These are phyloP conservation scores for Chaetodon auriga DNA, from an alignment of 2,113 vertebrate species.

Conservation along the genomic window DNA sequence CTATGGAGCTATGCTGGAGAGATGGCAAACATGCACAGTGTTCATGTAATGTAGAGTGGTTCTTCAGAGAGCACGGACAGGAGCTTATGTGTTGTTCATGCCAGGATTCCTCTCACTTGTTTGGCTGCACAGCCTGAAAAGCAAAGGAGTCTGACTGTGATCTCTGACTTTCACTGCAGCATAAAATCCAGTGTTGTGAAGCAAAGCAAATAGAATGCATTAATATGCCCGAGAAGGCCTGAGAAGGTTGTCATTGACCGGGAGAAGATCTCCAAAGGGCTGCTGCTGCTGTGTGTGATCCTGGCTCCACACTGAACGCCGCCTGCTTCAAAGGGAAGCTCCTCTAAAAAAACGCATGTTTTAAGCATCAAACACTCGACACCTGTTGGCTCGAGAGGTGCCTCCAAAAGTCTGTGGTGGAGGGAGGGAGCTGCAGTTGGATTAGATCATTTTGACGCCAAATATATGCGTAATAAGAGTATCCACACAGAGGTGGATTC, in stretches of 20 bases:
- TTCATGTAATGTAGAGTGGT: not conserved
- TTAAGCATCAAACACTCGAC: not conserved
- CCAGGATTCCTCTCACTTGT: not conserved
- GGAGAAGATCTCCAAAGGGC: too few relatives aligned
- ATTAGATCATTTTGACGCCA: not conserved
- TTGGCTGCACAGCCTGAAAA: not conserved
- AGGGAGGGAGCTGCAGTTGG: not conserved
- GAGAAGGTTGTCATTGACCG: not conserved
- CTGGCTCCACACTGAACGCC: not conserved
- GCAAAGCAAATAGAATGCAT: not conserved
- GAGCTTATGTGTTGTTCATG: not conserved
- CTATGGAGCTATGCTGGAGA: conserved; percentile 9
- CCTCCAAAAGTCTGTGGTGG: not conserved
- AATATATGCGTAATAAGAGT: not conserved
- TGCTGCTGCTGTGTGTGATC: not conserved
- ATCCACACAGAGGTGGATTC: not conserved
- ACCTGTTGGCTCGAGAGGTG: not conserved
- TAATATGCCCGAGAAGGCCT: not conserved
- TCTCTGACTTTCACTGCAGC: not conserved
- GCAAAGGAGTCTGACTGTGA: not conserved
- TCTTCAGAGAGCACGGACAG: not conserved
- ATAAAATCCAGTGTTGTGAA: not conserved
- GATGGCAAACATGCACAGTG: not conserved
- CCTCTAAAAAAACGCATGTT: not conserved
- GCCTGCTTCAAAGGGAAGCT: not conserved